A percentile compares a stretch with the other conserved stretches of the same genome.
These are phyloP conservation scores for Chrysina gloriosa DNA, from an alignment of 2,888 invertebrate genomes.

Conservation along the genomic window DNA sequence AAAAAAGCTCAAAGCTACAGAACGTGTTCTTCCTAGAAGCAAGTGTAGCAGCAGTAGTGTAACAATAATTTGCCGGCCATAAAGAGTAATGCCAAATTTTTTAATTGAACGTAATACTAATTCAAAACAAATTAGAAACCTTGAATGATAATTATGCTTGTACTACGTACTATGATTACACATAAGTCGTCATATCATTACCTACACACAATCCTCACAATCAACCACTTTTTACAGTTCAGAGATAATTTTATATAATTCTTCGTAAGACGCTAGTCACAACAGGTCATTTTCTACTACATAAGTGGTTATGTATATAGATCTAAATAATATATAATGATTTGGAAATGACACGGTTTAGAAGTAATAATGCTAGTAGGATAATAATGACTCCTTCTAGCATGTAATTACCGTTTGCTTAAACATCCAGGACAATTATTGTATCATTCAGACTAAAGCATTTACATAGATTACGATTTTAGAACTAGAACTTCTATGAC, in stretches of 20 bases:
- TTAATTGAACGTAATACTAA: slow-evolving; percentile 29
- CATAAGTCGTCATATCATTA: slow-evolving; percentile 7
- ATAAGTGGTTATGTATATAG: not conserved
- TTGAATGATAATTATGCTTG: slow-evolving; percentile 23
- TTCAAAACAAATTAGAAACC: slow-evolving; percentile 35
- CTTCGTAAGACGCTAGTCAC: slow-evolving; percentile 2
- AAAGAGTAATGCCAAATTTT: slow-evolving; percentile 17
- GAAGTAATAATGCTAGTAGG: slow-evolving; percentile 7
- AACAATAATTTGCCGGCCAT: not conserved
- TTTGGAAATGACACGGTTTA: slow-evolving; percentile 27
- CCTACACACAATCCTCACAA: slow-evolving; percentile 25
- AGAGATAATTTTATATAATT: slow-evolving; percentile 37
- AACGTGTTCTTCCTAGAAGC: not conserved
- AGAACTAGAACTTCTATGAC: no score
- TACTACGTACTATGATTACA: slow-evolving; percentile 23
- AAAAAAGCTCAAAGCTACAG: slow-evolving; percentile 8
- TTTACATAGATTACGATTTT: no score
- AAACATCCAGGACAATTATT: slow-evolving; percentile 15
- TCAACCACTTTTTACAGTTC: slow-evolving; percentile 20
- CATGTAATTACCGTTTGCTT: slow-evolving; percentile 17
- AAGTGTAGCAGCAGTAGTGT: not conserved
- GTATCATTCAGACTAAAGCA: no score
- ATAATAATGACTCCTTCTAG: not conserved
- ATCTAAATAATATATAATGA: slow-evolving; percentile 25
- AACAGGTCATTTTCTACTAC: not conserved